These are phyloP conservation scores for Astatotilapia flaviijosephi DNA, from an alignment of 2,113 vertebrate species.

Conservation along the genomic window DNA sequence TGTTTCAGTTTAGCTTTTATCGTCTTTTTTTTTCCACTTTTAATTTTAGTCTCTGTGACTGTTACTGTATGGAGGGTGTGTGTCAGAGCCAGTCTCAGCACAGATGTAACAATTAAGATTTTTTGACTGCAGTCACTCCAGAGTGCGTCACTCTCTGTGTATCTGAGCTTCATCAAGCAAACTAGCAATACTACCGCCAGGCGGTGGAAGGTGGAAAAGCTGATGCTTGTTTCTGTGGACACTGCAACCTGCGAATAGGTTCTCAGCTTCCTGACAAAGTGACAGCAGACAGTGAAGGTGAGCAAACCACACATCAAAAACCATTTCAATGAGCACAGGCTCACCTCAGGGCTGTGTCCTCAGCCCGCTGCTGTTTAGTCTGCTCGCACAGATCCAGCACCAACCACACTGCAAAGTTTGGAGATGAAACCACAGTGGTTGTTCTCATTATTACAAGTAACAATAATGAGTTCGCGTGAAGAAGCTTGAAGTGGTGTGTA, in stretches of 20 bases:
- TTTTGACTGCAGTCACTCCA: not conserved
- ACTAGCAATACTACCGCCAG: not conserved
- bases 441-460: not conserved
- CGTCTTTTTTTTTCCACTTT: not conserved
- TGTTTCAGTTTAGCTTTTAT: not conserved
- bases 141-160: not conserved
- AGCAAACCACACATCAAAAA: not conserved
- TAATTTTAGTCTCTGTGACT: too few relatives aligned
- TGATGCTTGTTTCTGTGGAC: not conserved
- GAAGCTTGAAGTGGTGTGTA: not conserved
- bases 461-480: fast-evolving
- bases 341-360: not conserved
- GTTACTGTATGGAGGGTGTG: not conserved
- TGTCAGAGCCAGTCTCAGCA: not conserved
- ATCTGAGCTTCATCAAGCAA: not conserved
- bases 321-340: not conserved
- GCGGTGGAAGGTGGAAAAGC: not conserved
- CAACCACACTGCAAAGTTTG: not conserved
- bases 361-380: not conserved
- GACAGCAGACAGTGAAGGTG: not conserved
- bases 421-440: not conserved
- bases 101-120: not conserved
- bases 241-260: not conserved
- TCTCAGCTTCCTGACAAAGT: not conserved
- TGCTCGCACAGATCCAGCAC: not conserved